These are phyloP conservation scores for Rhabdomys pumilio DNA, from an alignment of 2,797 vertebrate genomes.

Conservation along the genomic window DNA sequence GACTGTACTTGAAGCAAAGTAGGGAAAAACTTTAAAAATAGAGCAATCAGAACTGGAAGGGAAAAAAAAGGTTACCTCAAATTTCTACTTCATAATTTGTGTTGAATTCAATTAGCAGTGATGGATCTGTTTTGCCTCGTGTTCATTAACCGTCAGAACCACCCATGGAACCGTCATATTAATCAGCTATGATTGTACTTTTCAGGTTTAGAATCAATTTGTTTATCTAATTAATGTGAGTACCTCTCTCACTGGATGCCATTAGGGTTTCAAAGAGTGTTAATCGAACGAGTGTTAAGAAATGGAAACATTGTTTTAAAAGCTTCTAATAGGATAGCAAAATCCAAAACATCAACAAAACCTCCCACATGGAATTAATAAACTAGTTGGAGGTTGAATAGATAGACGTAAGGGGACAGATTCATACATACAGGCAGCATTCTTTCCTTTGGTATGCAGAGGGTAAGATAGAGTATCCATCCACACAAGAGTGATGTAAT, in stretches of 20 bases:
- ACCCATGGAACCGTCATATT: not conserved
- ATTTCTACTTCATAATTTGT: conserved; percentile 24
- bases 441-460: not conserved
- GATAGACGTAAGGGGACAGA: not conserved
- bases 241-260: conserved; percentile 47
- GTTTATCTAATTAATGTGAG: conserved; percentile 56
- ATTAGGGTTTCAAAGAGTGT: conserved; percentile 48
- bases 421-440: not conserved
- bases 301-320: not conserved
- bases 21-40: conserved; percentile 47
- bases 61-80: not conserved
- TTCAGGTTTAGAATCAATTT: conserved; percentile 65
- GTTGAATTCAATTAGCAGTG: conserved; percentile 46
- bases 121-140: conserved; percentile 36
- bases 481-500: not conserved
- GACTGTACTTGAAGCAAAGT: not conserved
- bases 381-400: not conserved
- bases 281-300: not conserved
- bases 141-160: not conserved
- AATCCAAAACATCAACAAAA: not conserved
- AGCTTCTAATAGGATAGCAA: conserved; percentile 40
- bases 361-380: not conserved
- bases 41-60: conserved; percentile 11
- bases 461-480: not conserved
- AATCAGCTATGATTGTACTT: conserved; percentile 43